Conservation (phyloP, 2,888 invertebrate genomes). For the Callosobruchus maculatus region DNA sequence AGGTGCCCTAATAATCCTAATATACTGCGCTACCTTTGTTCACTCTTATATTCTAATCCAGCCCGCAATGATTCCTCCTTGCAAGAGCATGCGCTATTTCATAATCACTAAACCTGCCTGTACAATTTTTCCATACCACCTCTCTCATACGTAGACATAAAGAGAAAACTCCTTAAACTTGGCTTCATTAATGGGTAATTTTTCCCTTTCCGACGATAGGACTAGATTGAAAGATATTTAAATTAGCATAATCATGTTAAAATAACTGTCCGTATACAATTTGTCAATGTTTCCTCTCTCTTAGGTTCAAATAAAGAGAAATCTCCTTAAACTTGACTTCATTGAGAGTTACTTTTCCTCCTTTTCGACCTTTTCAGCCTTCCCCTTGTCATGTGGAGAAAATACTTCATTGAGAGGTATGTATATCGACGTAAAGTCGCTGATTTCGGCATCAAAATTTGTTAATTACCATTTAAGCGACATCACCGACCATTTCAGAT, state of each 20-base stretch:
- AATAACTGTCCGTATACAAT: no score
- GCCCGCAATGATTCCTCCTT: no score
- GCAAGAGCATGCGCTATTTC: no score
- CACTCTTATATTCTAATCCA: no score
- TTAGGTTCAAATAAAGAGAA: not conserved
- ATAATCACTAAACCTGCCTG: no score
- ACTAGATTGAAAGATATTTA: slow-evolving; percentile 10
- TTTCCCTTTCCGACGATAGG: not conserved
- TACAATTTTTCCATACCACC: no score
- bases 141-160: not conserved
- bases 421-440: not conserved
- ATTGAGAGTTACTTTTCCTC: not conserved
- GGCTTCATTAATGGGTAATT: not conserved
- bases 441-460: slow-evolving; percentile 17
- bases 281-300: not conserved
- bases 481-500: slow-evolving; percentile 3
- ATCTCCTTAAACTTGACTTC: not conserved
- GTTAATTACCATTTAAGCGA: slow-evolving; percentile 20
- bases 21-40: no score
- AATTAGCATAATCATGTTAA: no score
- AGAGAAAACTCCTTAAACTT: not conserved
- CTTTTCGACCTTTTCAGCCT: no score
- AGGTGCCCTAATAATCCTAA: no score
- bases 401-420: no score
- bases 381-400: no score